Conservation (phyloP, 2,797 vertebrate species). For the Meda fulgida region DNA sequence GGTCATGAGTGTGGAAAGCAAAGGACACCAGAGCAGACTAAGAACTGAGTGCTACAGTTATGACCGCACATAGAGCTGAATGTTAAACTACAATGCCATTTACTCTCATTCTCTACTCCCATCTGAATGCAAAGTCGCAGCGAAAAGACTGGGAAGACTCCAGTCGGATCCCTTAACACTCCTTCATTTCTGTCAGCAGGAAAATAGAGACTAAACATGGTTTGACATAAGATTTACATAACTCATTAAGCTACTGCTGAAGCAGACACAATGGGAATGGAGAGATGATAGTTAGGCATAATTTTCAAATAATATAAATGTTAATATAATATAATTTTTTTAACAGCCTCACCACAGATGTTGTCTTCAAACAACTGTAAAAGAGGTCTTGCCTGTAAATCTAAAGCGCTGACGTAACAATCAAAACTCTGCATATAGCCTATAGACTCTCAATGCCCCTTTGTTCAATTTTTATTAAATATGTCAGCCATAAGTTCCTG, state of each 20-base stretch:
- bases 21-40: conserved; percentile 19
- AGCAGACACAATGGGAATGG: background rate
- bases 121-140: conserved; percentile 8
- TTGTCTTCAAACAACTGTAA: background rate
- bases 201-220: conserved; percentile 5
- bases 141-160: background rate
- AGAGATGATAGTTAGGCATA: background rate
- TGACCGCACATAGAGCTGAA: background rate
- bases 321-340: background rate
- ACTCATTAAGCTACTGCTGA: background rate
- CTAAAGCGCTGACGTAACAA: background rate
- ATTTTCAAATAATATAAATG: background rate
- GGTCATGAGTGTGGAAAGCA: background rate
- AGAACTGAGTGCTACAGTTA: background rate
- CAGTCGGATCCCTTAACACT: background rate
- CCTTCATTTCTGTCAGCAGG: conserved; percentile 1
- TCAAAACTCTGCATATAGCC: background rate
- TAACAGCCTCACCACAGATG: background rate
- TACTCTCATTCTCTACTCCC: background rate
- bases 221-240: background rate
- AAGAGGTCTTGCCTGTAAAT: background rate
- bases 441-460: background rate
- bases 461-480: background rate
- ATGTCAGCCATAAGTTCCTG: conserved; percentile 8
- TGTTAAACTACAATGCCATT: background rate